phyloP scores from a whole-genome alignment of 2,113 vertebrate species.

The Plecturocebus donacophilus region DNA sequence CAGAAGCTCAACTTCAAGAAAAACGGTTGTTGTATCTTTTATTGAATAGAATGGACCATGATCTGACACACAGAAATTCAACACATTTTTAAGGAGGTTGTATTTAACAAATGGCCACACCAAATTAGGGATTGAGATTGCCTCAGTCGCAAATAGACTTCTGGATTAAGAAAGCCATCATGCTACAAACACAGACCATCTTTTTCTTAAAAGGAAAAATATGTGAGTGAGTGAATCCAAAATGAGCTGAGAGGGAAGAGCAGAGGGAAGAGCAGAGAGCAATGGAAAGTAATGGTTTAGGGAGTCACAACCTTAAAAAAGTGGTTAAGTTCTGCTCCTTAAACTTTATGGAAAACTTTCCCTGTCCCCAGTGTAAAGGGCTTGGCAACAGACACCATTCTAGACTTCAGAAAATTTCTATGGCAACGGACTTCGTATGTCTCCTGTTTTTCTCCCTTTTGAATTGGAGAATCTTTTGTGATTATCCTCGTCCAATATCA shows the following conservation, averaged over 20 bases:
- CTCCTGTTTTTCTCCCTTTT: background rate
- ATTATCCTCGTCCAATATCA: background rate
- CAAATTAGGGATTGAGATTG: background rate
- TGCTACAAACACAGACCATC: background rate
- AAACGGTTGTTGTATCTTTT: background rate
- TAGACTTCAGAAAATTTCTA: background rate
- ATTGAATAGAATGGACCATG: background rate
- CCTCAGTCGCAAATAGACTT: background rate
- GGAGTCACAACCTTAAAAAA: rapidly evolving
- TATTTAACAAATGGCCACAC: background rate
- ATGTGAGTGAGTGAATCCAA: background rate
- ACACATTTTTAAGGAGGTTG: background rate
- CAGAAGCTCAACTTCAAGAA: background rate
- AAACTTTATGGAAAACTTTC: rapidly evolving
- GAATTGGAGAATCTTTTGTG: background rate
- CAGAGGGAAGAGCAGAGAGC: background rate
- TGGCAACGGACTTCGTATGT: background rate
- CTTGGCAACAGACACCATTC: background rate
- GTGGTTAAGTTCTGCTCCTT: background rate
- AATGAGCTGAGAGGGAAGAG: background rate
- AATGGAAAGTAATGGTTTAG: background rate
- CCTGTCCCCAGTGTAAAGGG: rapidly evolving
- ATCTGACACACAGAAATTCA: background rate
- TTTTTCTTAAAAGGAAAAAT: background rate
- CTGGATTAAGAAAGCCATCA: background rate